phyloP scores from a whole-genome alignment of 1,140 invertebrate species.

The Sarcophaga bullata region DNA sequence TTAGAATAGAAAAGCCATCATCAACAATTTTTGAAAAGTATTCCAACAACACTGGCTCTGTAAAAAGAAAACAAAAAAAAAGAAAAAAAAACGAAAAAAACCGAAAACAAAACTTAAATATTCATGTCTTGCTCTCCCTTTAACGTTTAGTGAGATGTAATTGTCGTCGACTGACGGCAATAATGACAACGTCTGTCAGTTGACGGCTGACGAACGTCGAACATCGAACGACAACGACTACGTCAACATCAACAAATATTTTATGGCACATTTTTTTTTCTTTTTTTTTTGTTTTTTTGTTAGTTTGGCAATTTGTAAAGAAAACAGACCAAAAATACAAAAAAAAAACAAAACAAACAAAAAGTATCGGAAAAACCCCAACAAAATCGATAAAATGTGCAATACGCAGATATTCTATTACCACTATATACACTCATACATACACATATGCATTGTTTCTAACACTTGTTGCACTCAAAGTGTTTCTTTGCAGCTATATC shows the following conservation, averaged over 20 bases:
- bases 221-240: no score
- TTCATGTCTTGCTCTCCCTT: no score
- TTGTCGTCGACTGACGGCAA: constrained; percentile 12
- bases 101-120: no score
- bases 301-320: not conserved
- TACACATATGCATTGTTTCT: not conserved
- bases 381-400: constrained; percentile 13
- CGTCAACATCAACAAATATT: not conserved
- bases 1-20: not conserved
- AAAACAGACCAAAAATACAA: not conserved
- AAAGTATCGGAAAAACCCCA: not conserved
- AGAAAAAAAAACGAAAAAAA: no score
- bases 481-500: constrained; percentile 7
- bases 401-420: not conserved
- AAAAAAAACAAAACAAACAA: not conserved
- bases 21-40: not conserved
- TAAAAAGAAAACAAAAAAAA: no score
- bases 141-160: not conserved
- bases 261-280: not conserved
- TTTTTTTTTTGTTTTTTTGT: not conserved
- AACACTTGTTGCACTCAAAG: constrained; percentile 13
- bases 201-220: no score
- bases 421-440: no score
- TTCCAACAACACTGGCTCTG: not conserved
- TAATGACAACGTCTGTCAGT: not conserved